Evolutionary conservation across 2,797 vertebrate species (phyloP), one percentile per base, ranked within the genome.

Genomic region (Anguilla marmorata): DNA sequence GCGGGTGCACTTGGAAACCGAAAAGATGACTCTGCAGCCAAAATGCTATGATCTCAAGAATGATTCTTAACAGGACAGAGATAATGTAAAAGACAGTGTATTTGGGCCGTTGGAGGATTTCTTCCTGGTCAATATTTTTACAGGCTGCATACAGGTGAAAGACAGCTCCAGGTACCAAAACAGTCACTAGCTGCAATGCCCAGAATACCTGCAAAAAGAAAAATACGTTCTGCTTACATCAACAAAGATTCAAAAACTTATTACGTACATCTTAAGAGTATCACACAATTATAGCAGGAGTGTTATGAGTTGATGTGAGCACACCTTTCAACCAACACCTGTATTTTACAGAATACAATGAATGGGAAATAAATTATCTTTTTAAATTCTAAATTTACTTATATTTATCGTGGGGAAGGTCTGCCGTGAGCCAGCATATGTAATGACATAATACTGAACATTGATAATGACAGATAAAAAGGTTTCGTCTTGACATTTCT

Each of bases 11-110:
- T 95, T 97, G 95, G 92, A 98, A 98, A 87, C 96, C 96, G 92
- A 98, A 98, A 54, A 98, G 96, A 89, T 97, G 96, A 90, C 96
- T 97, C 85, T 98, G 97, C 83, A 98, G 96, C 96, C 97, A 98
- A 94, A 98, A 98, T 88, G 96, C 96, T 45, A 97, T 91, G 87
- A 96, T 95, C 92, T 98, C 97, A 89, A 98, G 93, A 88, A 96
- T 95, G 91, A 98, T 97, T 90, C 97, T 96, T 74, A 97, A 93
- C 66, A 98, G 95, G 90, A 97, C 96, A 87, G 97, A 97, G 85
- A 97, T 96, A 37, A 97, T 97, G 90, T 97, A 98, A 94, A 97
- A 97, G 85, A 95, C 92, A 0, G 96, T 96, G 90, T 96, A 97
- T 92, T 95, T 89, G 6, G 95, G 95, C 79, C 96, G 95, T 85